phyloP scores from a whole-genome alignment of 2,888 invertebrate species.

The Acleris sparsana region DNA sequence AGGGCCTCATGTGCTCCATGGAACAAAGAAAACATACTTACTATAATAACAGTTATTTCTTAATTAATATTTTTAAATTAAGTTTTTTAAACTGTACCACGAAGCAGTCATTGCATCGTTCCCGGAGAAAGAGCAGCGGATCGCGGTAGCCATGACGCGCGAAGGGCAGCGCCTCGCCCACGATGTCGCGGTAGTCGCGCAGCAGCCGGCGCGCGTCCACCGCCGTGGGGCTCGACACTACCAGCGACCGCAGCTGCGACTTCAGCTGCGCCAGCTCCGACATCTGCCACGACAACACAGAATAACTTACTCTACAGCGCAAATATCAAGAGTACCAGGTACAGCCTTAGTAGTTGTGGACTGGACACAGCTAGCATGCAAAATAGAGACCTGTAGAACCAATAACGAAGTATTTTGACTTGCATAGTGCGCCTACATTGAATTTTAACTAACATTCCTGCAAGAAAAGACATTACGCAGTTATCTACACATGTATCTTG shows the following conservation, averaged over 20 bases:
- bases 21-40: too few relatives aligned
- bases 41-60: too few relatives aligned
- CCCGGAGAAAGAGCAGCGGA: constrained; percentile 59
- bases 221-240: constrained; percentile 69
- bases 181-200: constrained; percentile 66
- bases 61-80: too few relatives aligned
- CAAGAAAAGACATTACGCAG: too few relatives aligned
- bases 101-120: constrained; percentile 66
- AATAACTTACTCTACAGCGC: neutral
- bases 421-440: too few relatives aligned
- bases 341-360: too few relatives aligned
- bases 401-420: too few relatives aligned
- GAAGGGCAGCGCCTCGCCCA: constrained; percentile 60
- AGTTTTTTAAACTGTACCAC: constrained; percentile 49
- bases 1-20: too few relatives aligned
- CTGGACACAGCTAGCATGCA: too few relatives aligned
- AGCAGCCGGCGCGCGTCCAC: constrained; percentile 61
- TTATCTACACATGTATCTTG: too few relatives aligned
- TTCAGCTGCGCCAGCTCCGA: constrained; percentile 62
- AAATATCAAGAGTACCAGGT: neutral
- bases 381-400: too few relatives aligned
- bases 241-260: constrained; percentile 63
- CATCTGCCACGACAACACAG: constrained; percentile 52
- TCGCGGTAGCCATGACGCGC: constrained; percentile 62
- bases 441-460: too few relatives aligned